A percentile compares a stretch with the other conserved stretches of the same genome.
These are phyloP conservation scores for Neoitamus cyanurus DNA, from an alignment of 2,888 invertebrate species.

Conservation along the genomic window DNA sequence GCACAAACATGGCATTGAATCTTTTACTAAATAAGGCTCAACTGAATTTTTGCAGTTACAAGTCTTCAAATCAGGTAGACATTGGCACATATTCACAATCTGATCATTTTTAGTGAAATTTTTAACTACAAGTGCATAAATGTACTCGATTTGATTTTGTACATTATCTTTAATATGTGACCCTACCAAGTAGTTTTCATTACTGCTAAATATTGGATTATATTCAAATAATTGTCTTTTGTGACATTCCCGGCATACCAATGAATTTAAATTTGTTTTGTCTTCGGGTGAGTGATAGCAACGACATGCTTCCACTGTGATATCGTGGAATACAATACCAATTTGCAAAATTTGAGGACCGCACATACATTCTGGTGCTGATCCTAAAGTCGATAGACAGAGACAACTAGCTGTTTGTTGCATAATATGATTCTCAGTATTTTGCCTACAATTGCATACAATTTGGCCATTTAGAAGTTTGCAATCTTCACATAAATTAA, in stretches of 20 bases:
- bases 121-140: not conserved
- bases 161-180: not conserved
- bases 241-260: not conserved
- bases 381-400: not conserved
- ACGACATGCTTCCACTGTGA: not conserved
- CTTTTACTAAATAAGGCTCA: not conserved
- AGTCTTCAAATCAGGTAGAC: not conserved
- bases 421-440: not conserved
- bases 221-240: not conserved
- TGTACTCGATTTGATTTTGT: not conserved
- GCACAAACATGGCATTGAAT: not conserved
- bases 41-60: not conserved
- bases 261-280: not conserved
- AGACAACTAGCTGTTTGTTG: not conserved
- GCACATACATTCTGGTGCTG: not conserved
- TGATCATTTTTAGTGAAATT: not conserved
- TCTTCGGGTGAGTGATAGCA: not conserved
- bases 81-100: not conserved
- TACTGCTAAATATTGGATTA: not conserved
- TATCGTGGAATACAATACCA: not conserved
- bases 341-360: not conserved
- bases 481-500: not conserved
- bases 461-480: not conserved
- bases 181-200: not conserved
- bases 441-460: not conserved